Percentiles rank a stretch among this genome's conserved stretches.
phyloP scores from a whole-genome alignment of 2,797 vertebrate species.

The Synanceia verrucosa region DNA sequence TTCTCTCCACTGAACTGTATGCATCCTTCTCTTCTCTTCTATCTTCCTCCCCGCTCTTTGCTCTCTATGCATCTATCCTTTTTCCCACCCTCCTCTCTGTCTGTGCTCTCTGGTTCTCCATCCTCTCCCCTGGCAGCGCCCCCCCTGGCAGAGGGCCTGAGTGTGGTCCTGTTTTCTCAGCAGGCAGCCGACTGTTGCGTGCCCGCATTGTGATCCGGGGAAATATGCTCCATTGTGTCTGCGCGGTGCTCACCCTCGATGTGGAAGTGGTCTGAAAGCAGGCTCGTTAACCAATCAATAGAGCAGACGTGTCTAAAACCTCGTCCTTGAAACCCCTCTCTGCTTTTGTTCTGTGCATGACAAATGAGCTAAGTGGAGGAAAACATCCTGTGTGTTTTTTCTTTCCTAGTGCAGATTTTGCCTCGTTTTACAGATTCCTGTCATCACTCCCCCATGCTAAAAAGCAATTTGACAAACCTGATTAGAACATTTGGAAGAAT shows the following conservation, averaged over 20 bases:
- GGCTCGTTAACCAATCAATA: conserved; percentile 83
- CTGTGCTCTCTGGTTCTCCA: conserved; percentile 36
- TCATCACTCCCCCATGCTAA: conserved; percentile 53
- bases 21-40: too few species aligned
- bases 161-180: conserved; percentile 61
- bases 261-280: conserved; percentile 77
- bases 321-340: conserved; percentile 75
- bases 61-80: conserved; percentile 35
- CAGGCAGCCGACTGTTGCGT: conserved; percentile 54
- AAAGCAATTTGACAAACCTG: conserved; percentile 61
- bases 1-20: conserved; percentile 11
- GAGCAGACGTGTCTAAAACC: conserved; percentile 79
- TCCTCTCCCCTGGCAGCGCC: conserved; percentile 51
- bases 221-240: conserved; percentile 82
- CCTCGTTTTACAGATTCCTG: conserved; percentile 45
- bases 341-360: conserved; percentile 75
- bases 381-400: conserved; percentile 27
- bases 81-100: conserved; percentile 31
- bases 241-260: conserved; percentile 61
- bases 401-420: conserved; percentile 18
- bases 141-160: conserved; percentile 67
- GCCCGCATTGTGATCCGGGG: conserved; percentile 74
- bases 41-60: not conserved
- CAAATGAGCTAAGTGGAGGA: conserved; percentile 73
- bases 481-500: conserved; percentile 60